Percentiles rank a stretch among this genome's conserved stretches.
Conservation (phyloP, 2,113 vertebrate species). For the Cygnus atratus region DNA sequence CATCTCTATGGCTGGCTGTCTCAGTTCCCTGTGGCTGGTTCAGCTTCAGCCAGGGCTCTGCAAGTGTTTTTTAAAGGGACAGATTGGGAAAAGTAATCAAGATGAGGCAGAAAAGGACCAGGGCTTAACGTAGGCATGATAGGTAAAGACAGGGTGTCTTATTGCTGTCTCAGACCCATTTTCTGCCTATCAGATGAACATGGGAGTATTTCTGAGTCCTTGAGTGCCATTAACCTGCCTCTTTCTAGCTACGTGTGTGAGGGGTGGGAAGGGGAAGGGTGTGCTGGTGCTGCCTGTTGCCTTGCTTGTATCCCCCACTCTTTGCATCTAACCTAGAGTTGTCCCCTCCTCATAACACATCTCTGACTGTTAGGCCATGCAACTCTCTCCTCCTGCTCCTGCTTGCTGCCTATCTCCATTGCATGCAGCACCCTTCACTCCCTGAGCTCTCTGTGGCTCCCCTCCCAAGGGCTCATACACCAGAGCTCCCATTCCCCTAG, state of each 20-base stretch:
- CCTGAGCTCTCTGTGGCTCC: neutral
- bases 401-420: neutral
- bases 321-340: neutral
- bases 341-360: neutral
- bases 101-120: neutral
- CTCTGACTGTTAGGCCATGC: neutral
- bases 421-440: neutral
- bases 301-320: neutral
- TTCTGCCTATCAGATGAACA: neutral
- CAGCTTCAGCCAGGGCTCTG: neutral
- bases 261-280: neutral
- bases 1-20: neutral
- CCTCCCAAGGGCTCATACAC: neutral
- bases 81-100: neutral
- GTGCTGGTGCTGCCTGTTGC: neutral
- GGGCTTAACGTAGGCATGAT: neutral
- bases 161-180: neutral
- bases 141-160: neutral
- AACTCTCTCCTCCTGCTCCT: fast-evolving
- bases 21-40: neutral
- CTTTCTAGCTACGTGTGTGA: fast-evolving
- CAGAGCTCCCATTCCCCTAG: neutral
- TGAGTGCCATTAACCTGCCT: neutral
- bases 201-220: neutral
- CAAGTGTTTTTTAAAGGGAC: neutral